phyloP scores from a whole-genome alignment of 2,888 invertebrate species.

The Sericinus montela region DNA sequence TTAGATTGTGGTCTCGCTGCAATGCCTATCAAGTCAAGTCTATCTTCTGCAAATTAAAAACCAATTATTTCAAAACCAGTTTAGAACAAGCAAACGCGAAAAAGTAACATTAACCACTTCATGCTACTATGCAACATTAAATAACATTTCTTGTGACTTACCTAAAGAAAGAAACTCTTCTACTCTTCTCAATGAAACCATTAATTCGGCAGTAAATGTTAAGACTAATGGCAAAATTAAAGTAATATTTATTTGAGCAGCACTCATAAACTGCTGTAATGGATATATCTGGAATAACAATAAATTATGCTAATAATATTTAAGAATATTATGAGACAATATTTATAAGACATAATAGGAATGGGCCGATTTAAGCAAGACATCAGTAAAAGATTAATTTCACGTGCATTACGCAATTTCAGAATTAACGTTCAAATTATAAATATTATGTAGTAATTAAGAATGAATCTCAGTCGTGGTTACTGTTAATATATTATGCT shows the following conservation, averaged over 20 bases:
- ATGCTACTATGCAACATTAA: no score
- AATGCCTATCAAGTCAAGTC: constrained; percentile 43
- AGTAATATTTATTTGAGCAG: constrained; percentile 65
- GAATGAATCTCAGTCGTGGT: no score
- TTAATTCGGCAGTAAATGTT: constrained; percentile 76
- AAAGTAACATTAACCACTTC: not conserved
- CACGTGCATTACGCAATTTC: no score
- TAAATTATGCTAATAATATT: not conserved
- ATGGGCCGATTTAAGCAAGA: no score
- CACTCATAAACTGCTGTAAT: constrained; percentile 64
- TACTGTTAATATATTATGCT: no score
- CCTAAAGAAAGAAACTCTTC: constrained; percentile 58
- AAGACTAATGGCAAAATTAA: constrained; percentile 69
- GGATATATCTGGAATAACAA: constrained; percentile 61
- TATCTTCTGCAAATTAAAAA: constrained; percentile 50
- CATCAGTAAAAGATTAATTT: no score
- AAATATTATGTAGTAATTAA: no score
- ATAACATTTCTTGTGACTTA: constrained; percentile 30
- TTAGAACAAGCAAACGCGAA: not conserved
- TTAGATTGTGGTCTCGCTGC: constrained; percentile 28
- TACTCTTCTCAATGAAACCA: constrained; percentile 65
- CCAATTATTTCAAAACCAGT: constrained; percentile 6
- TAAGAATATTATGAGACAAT: no score
- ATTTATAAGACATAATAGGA: not conserved
- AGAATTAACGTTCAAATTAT: no score